Evolutionary conservation across 2,888 invertebrate genomes (phyloP), one percentile per base, ranked within the genome.

Genomic region (Melanostoma mellinum): DNA sequence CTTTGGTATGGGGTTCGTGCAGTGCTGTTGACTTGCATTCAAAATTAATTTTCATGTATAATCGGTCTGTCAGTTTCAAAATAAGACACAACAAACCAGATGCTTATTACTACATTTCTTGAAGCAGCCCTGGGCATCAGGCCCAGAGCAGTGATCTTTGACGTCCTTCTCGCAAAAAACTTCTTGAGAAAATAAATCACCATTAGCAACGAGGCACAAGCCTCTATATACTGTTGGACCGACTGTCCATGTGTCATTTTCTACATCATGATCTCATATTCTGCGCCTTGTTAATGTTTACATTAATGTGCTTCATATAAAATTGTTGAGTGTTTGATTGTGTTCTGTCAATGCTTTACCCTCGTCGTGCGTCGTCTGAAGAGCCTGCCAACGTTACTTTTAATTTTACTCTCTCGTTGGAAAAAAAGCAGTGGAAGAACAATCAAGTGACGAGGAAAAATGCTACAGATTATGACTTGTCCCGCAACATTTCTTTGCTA

Each of bases 241-340:
- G 35, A 46, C 35, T 61, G 6, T 10, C 36, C 20, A 20, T 20
- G 20, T 20, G 20, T 20, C 20, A 20, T 20, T 20, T 33, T 32
- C 44, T 9, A 10, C 60, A n/a, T 44, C 56, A 40, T 38, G 20
- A 4, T 40, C 60, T 44, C 65, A 78, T 40, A 48, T 44, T 3
- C 20, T 20, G 20, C 1, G 20, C 42, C 78, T 78, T 74, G 74
- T 71, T 84, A 84, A 79, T 84, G 79, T 84, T 84, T 84, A 67
- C 84, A 84, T 79, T 79, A 84, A 84, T 75, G 74, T 79, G 65
- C 84, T 78, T 79, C 75, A 84, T 79, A 84, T 79, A 84, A 84
- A 84, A 84, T 67, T 74, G 84, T 78, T 84, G 75, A 84, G 79
- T 84, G 78, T 84, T 84, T 84, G 79, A 84, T 84, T 84, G 84